Conservation (phyloP, 2,113 vertebrate genomes). For the Gymnocephalus cernua region DNA sequence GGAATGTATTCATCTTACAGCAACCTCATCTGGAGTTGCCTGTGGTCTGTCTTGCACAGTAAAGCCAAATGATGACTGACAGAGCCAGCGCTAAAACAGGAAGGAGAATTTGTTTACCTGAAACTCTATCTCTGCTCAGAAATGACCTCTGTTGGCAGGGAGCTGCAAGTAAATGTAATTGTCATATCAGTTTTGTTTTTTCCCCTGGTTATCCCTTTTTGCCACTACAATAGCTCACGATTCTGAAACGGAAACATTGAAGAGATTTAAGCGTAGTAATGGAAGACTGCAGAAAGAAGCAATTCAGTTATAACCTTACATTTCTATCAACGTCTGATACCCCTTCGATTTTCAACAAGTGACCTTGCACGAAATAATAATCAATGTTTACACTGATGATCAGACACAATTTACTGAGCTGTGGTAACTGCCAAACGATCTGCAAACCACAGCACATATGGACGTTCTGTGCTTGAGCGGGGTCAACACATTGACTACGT, state of each 20-base stretch:
- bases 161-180: constrained; percentile 22
- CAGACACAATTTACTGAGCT: constrained; percentile 25
- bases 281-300: constrained; percentile 9
- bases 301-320: constrained; percentile 24
- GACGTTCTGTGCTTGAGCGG: constrained; percentile 23
- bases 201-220: not conserved
- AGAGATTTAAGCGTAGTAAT: not conserved
- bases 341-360: constrained; percentile 33
- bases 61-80: constrained; percentile 43
- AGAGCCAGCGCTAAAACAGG: constrained; percentile 35
- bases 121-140: constrained; percentile 31
- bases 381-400: constrained; percentile 59
- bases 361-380: constrained; percentile 40
- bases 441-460: constrained; percentile 42
- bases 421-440: constrained; percentile 37
- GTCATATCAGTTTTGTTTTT: constrained; percentile 13
- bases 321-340: constrained; percentile 30
- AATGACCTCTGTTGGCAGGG: constrained; percentile 7
- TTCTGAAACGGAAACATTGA: constrained; percentile 14
- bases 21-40: constrained; percentile 11
- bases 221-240: not conserved
- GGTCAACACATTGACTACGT: no score
- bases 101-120: constrained; percentile 38
- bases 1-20: not conserved
- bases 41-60: constrained; percentile 35